Percentiles rank a stretch among this genome's conserved stretches.
Conservation (phyloP, 2,888 invertebrate genomes). For the Euproctis similis region DNA sequence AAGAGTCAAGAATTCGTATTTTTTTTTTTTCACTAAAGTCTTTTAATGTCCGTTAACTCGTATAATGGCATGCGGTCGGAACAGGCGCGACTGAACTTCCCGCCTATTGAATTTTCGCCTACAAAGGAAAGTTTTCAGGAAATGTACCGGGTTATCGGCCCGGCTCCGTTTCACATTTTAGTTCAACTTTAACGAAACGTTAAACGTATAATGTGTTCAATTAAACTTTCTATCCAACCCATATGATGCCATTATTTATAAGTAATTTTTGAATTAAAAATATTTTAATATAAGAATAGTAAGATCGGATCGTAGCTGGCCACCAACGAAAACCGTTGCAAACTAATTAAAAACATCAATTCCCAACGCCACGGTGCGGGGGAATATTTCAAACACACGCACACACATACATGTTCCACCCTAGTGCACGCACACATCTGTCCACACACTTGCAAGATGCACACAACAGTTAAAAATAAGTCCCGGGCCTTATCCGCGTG, state of each 20-base stretch:
- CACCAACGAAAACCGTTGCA: constrained; percentile 67
- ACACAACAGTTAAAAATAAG: constrained; percentile 69
- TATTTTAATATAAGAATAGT: constrained; percentile 38
- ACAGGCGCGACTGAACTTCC: constrained; percentile 44
- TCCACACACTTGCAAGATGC: constrained; percentile 46
- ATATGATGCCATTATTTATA: no score
- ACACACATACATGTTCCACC: constrained; percentile 39
- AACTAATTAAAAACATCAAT: constrained; percentile 76
- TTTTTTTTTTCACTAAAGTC: constrained; percentile 35
- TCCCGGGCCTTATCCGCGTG: constrained; percentile 63
- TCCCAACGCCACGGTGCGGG: constrained; percentile 58
- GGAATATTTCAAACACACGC: constrained; percentile 69
- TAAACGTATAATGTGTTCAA: constrained; percentile 41
- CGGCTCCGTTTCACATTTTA: constrained; percentile 49
- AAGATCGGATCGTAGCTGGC: constrained; percentile 47
- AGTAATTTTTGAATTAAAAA: constrained; percentile 15
- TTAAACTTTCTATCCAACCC: constrained; percentile 38
- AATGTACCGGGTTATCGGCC: constrained; percentile 55
- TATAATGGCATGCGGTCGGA: constrained; percentile 42
- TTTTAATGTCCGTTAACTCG: constrained; percentile 35
- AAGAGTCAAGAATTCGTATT: constrained; percentile 9
- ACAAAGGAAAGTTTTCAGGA: constrained; percentile 69
- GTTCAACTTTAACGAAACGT: constrained; percentile 54
- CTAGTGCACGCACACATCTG: constrained; percentile 36
- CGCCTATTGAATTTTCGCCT: constrained; percentile 64